Percentiles rank a stretch among this genome's conserved stretches.
Conservation (phyloP, 2,113 vertebrate genomes). For the Hippocampus comes region DNA sequence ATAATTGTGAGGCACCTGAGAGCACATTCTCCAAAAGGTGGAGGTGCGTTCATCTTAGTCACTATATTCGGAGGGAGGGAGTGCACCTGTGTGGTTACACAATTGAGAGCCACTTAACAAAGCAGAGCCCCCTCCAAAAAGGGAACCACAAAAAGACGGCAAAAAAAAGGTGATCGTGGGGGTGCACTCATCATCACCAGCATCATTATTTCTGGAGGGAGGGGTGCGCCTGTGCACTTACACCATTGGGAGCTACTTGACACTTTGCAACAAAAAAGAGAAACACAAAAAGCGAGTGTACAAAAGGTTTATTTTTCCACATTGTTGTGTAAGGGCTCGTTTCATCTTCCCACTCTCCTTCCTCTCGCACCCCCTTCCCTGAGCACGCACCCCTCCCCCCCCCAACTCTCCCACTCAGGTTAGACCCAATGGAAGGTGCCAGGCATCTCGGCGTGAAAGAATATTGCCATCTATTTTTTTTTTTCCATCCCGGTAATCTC, state of each 20-base stretch:
- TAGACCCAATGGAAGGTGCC: slow-evolving; percentile 58
- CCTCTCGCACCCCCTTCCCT: slow-evolving; percentile 13
- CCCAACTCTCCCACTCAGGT: slow-evolving; percentile 63
- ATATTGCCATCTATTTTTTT: slow-evolving; percentile 60
- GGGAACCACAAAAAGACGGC: too few relatives aligned
- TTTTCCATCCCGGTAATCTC: slow-evolving; percentile 56
- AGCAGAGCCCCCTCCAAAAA: slow-evolving; percentile 21
- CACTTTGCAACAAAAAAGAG: slow-evolving; percentile 47
- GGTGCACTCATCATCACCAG: slow-evolving; percentile 61
- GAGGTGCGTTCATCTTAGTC: slow-evolving; percentile 58
- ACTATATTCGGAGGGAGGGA: slow-evolving; percentile 11
- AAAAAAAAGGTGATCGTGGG: neutral
- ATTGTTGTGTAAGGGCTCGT: slow-evolving; percentile 63
- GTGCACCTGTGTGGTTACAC: slow-evolving; percentile 37
- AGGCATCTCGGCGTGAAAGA: slow-evolving; percentile 59
- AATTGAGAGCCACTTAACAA: slow-evolving; percentile 48
- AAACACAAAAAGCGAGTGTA: slow-evolving; percentile 48
- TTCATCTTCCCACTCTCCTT: slow-evolving; percentile 60
- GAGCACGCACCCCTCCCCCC: neutral
- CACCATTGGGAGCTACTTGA: slow-evolving; percentile 53
- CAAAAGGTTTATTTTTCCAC: slow-evolving; percentile 54
- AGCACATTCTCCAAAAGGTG: too few relatives aligned
- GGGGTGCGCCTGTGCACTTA: slow-evolving; percentile 36
- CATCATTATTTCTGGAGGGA: slow-evolving; percentile 36
- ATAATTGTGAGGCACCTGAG: too few relatives aligned